Conservation (phyloP, 2,113 vertebrate species). For the Muscicapa adusta region DNA sequence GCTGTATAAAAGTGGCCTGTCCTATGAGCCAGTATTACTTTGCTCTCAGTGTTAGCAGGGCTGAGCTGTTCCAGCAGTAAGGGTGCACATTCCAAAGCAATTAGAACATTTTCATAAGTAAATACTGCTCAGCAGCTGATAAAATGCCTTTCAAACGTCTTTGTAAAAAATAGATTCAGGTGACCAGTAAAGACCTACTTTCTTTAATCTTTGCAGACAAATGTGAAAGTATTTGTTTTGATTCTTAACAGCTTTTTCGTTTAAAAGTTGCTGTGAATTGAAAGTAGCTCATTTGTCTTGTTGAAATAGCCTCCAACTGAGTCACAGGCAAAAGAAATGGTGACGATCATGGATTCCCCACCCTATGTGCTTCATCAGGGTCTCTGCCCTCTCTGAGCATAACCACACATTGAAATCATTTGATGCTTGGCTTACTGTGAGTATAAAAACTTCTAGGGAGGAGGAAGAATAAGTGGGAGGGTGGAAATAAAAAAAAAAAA, state of each 20-base stretch:
- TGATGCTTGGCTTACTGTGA: background rate
- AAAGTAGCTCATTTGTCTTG: background rate
- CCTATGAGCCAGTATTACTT: background rate
- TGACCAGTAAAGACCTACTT: background rate
- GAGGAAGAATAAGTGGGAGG: background rate
- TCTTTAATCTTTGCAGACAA: background rate
- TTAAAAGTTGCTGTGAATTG: background rate
- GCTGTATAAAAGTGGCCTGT: background rate
- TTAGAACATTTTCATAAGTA: constrained; percentile 42
- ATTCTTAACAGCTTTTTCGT: background rate
- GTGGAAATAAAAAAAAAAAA: background rate
- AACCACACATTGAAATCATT: background rate
- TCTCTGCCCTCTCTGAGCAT: background rate
- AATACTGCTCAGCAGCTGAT: constrained; percentile 38
- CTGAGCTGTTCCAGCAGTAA: background rate
- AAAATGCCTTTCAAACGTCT: constrained; percentile 50
- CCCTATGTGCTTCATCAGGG: background rate
- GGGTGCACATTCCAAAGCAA: constrained; percentile 43
- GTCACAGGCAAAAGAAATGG: background rate
- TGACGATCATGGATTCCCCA: background rate
- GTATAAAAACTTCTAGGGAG: background rate
- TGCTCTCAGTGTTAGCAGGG: background rate
- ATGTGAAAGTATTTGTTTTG: background rate
- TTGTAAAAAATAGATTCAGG: background rate
- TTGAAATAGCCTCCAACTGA: background rate